phyloP scores from a whole-genome alignment of 2,888 invertebrate genomes.

The Eutolmus rufibarbis region DNA sequence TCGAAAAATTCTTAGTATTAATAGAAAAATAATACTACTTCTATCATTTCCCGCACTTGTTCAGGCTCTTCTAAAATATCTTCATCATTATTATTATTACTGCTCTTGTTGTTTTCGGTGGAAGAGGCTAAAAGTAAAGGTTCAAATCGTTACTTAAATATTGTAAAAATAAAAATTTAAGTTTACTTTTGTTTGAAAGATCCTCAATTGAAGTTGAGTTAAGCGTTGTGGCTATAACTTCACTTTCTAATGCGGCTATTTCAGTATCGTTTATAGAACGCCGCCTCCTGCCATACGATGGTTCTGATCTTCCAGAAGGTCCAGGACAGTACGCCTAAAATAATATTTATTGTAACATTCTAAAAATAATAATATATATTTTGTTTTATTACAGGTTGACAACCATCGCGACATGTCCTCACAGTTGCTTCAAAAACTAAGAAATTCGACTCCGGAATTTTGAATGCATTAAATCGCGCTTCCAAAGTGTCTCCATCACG shows the following conservation, averaged over 20 bases:
- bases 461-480: conserved; percentile 92
- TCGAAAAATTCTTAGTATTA: neutral
- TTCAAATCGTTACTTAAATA: neutral
- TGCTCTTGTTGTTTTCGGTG: neutral
- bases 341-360: neutral
- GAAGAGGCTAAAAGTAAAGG: neutral
- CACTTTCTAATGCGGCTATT: neutral
- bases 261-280: conserved; percentile 63
- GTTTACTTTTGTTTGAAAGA: conserved; percentile 47
- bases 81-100: neutral
- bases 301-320: conserved; percentile 79
- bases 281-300: conserved; percentile 79
- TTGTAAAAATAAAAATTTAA: neutral
- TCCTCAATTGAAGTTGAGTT: conserved; percentile 22
- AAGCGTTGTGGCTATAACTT: neutral
- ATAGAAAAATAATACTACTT: conserved; percentile 65
- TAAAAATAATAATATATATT: neutral
- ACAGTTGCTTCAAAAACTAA: conserved; percentile 92
- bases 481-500: conserved; percentile 86
- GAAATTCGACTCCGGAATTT: conserved; percentile 93
- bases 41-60: conserved; percentile 88
- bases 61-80: conserved; percentile 66
- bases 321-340: conserved; percentile 80
- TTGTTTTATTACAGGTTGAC: conserved; percentile 72
- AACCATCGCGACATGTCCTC: conserved; percentile 85